These are phyloP conservation scores for Musca domestica DNA, from an alignment of 1,140 invertebrate species.

Conservation along the genomic window DNA sequence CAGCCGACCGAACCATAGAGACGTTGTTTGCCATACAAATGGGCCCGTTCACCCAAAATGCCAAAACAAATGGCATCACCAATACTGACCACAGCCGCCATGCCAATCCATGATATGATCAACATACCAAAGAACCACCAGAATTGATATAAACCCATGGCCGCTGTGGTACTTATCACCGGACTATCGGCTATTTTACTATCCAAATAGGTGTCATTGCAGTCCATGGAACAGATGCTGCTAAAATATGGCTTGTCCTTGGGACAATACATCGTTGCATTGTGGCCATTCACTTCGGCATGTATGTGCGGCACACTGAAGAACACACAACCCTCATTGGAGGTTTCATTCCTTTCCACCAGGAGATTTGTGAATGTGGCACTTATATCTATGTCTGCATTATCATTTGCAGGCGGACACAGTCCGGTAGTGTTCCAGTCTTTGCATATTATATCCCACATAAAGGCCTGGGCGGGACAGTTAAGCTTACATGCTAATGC, in stretches of 20 bases:
- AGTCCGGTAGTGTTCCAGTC: conserved; percentile 39
- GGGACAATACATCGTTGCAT: conserved; percentile 42
- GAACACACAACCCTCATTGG: conserved; percentile 32
- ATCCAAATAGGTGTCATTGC: conserved; percentile 54
- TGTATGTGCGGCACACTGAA: conserved; percentile 40
- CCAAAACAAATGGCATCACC: conserved; percentile 82
- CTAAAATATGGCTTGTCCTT: conserved; percentile 55
- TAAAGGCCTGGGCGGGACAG: conserved; percentile 37
- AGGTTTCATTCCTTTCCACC: background rate
- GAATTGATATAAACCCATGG: conserved; percentile 61
- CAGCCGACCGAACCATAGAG: conserved; percentile 81
- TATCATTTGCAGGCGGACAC: conserved; percentile 33
- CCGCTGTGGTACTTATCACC: conserved; percentile 45
- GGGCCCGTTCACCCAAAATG: conserved; percentile 64
- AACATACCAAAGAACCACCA: conserved; percentile 70
- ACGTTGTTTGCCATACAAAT: conserved; percentile 77
- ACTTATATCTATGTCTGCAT: conserved; percentile 33
- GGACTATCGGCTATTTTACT: conserved; percentile 39
- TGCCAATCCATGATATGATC: conserved; percentile 74
- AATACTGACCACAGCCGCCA: conserved; percentile 77
- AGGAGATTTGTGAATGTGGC: conserved; percentile 28
- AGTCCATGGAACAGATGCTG: conserved; percentile 57
- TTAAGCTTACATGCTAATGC: conserved; percentile 38
- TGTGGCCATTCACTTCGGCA: conserved; percentile 34
- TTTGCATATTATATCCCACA: conserved; percentile 46